phyloP scores from a whole-genome alignment of 1,140 invertebrate species.

The Heliothis virescens region DNA sequence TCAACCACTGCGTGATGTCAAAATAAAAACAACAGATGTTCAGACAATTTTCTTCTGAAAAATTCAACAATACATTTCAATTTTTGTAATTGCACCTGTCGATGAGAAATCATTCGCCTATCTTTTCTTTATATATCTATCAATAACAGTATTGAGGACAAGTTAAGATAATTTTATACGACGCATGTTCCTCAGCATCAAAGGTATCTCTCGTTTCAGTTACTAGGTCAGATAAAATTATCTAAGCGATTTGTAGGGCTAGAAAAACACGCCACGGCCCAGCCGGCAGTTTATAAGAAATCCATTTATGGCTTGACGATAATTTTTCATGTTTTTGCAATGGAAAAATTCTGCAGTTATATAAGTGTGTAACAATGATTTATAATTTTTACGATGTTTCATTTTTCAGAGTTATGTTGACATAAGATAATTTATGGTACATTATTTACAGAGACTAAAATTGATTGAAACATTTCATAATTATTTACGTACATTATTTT shows the following conservation, averaged over 20 bases:
- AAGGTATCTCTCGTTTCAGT: conserved; percentile 18
- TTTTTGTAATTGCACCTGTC: conserved; percentile 23
- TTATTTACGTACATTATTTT: no score
- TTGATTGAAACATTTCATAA: no score
- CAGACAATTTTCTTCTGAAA: neutral
- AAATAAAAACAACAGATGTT: no score
- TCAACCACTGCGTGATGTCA: no score
- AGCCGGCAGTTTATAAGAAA: conserved; percentile 8
- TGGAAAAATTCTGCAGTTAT: neutral
- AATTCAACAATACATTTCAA: neutral
- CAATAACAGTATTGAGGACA: neutral
- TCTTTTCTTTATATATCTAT: neutral
- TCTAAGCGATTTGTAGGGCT: conserved; percentile 19
- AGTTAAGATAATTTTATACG: conserved; percentile 9
- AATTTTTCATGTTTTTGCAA: neutral
- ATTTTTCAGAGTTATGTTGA: neutral
- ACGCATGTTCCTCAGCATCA: neutral
- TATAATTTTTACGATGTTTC: neutral
- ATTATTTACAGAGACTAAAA: neutral
- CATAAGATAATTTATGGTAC: neutral
- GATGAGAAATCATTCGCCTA: neutral
- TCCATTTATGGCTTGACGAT: neutral
- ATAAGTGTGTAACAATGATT: conserved; percentile 2
- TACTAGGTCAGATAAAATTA: conserved; percentile 43
- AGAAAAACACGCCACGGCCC: neutral